Conservation (phyloP, 2,888 invertebrate genomes). For the Frankliniella intonsa region DNA sequence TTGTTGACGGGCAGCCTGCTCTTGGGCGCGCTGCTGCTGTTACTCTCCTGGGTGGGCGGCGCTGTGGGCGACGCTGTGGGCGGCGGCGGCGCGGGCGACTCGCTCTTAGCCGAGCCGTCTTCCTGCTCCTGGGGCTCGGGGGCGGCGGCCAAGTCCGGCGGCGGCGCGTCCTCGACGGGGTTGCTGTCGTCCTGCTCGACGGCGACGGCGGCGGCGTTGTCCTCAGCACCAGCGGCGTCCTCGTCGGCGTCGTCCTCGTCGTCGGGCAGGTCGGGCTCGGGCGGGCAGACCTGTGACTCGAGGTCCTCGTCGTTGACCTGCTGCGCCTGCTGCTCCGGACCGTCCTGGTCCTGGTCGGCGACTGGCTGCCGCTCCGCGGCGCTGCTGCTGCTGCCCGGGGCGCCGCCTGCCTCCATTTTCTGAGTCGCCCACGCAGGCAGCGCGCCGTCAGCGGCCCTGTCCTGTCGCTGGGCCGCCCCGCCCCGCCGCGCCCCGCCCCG, state of each 20-base stretch:
- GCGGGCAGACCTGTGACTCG: background rate
- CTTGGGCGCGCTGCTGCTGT: background rate
- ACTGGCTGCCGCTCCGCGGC: background rate
- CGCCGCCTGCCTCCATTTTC: background rate
- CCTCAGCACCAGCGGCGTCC: background rate
- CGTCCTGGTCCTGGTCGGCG: background rate
- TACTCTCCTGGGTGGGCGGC: too few species aligned
- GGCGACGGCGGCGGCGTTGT: background rate
- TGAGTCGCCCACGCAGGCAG: constrained; percentile 9
- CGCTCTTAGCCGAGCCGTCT: too few species aligned
- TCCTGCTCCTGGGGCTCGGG: too few species aligned
- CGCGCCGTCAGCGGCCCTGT: too few species aligned
- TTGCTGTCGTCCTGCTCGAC: background rate
- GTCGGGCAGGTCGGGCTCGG: background rate
- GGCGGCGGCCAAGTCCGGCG: background rate
- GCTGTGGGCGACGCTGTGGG: background rate
- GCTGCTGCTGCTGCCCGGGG: background rate
- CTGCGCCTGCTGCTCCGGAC: background rate
- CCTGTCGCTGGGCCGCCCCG: too few species aligned
- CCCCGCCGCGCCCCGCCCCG: background rate
- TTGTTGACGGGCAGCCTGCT: background rate
- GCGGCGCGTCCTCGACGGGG: background rate
- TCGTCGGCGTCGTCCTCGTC: background rate
- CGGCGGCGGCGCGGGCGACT: background rate
- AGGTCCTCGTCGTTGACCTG: background rate